Evolutionary conservation across 2,113 vertebrate genomes (phyloP).

Genomic region (Sander lucioperca): DNA sequence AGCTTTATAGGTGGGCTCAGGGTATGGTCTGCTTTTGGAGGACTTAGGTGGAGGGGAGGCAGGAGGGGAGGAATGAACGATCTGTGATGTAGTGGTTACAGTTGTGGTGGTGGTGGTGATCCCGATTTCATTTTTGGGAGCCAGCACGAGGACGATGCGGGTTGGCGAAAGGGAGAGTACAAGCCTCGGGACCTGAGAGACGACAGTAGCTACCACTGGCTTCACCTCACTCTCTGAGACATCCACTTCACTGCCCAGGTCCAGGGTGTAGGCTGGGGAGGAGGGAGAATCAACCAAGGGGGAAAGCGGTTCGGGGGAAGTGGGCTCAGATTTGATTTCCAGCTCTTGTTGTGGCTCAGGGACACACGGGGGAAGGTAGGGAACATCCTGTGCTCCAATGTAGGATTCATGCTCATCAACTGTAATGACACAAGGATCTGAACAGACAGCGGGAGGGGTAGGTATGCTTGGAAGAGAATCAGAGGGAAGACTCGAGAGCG

Average conservation of each 20-base stretch:
- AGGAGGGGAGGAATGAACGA: conserved; percentile 19
- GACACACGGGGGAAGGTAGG: conserved; percentile 43
- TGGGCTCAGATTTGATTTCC: conserved; percentile 81
- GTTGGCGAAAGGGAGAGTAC: conserved; percentile 79
- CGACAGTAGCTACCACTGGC: conserved; percentile 42
- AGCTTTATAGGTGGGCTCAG: conserved; percentile 72
- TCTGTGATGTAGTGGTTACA: conserved; percentile 25
- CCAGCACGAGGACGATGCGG: conserved; percentile 77
- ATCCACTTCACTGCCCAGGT: conserved; percentile 84
- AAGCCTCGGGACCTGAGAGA: conserved; percentile 68
- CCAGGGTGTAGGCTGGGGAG: conserved; percentile 78
- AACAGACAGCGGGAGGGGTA: not conserved
- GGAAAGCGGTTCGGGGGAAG: conserved; percentile 62
- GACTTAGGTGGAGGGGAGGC: conserved; percentile 30
- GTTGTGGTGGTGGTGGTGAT: conserved; percentile 33
- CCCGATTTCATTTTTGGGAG: conserved; percentile 68
- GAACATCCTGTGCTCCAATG: conserved; percentile 42
- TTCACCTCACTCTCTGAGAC: conserved; percentile 74
- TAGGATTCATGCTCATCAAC: conserved; percentile 32
- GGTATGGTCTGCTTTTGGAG: conserved; percentile 73
- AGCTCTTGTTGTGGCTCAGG: conserved; percentile 79
- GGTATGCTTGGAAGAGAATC: conserved; percentile 1
- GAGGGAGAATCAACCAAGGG: conserved; percentile 47
- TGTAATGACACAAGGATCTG: conserved; percentile 4
- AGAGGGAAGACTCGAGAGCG: conserved; percentile 15